Evolutionary conservation across 2,888 invertebrate species (phyloP).

Genomic region (Aproaerema taeniolella): DNA sequence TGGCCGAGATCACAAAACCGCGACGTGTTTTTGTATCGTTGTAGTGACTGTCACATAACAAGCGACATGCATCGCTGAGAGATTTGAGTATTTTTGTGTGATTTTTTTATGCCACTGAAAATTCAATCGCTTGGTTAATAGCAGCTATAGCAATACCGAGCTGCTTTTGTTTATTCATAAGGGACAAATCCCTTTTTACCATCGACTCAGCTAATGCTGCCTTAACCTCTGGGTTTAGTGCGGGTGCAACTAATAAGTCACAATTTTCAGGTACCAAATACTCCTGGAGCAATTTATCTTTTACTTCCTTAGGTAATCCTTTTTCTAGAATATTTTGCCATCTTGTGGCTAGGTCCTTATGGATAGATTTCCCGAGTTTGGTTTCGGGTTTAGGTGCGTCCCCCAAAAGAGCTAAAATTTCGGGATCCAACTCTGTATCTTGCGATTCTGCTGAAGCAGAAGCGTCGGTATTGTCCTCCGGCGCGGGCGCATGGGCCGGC

Average conservation of each 20-base stretch:
- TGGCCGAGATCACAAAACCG: conserved; percentile 1
- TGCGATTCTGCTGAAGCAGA: background rate
- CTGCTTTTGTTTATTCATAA: no score
- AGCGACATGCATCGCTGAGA: conserved; percentile 12
- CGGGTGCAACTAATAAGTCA: conserved; percentile 2
- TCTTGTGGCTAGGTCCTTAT: conserved; percentile 3
- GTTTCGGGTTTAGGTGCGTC: conserved; percentile 2
- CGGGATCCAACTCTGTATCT: background rate
- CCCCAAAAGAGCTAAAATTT: background rate
- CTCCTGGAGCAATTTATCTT: conserved; percentile 3
- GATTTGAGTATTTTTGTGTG: conserved; percentile 4
- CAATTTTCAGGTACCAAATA: conserved; percentile 12
- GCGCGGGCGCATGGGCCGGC: background rate
- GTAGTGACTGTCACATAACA: conserved; percentile 13
- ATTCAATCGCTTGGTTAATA: background rate
- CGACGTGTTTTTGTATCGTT: conserved; percentile 5
- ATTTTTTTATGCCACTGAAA: background rate
- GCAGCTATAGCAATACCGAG: background rate
- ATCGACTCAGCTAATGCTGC: no score
- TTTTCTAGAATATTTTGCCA: no score
- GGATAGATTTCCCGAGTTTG: background rate
- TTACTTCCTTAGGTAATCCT: no score
- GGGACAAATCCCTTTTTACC: conserved; percentile 5
- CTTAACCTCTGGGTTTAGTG: no score
- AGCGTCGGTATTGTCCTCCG: background rate